Conservation (phyloP, 2,797 vertebrate species). For the Apogon hyalosoma region DNA sequence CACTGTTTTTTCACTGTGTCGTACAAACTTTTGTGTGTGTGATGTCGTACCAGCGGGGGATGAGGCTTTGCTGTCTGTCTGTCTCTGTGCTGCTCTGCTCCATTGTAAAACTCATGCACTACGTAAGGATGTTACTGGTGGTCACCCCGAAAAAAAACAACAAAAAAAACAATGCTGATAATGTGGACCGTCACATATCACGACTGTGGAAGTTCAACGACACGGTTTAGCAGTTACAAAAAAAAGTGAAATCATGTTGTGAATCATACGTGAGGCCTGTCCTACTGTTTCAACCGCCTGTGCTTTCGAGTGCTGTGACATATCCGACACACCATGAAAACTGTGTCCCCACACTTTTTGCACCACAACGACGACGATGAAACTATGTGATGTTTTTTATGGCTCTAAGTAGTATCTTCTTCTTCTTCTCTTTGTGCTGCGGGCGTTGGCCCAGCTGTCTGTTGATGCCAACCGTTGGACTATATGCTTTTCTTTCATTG, state of each 20-base stretch:
- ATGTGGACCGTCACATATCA: constrained; percentile 15
- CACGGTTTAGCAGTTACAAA: constrained; percentile 12
- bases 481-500: constrained; percentile 54
- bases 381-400: constrained; percentile 65
- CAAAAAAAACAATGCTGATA: background rate
- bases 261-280: constrained; percentile 21
- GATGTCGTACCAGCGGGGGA: constrained; percentile 57
- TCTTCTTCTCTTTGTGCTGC: constrained; percentile 51
- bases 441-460: constrained; percentile 40
- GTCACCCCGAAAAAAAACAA: constrained; percentile 21
- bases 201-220: constrained; percentile 25
- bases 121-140: constrained; percentile 23
- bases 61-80: constrained; percentile 36
- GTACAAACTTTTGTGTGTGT: constrained; percentile 57
- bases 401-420: constrained; percentile 35
- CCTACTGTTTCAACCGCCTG: constrained; percentile 42
- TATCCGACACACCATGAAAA: constrained; percentile 57
- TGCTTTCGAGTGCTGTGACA: constrained; percentile 52
- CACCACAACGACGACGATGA: constrained; percentile 43
- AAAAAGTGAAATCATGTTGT: constrained; percentile 1
- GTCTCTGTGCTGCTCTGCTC: constrained; percentile 51
- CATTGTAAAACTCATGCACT: constrained; percentile 45
- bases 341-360: constrained; percentile 42
- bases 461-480: constrained; percentile 43
- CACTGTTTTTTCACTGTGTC: constrained; percentile 61